These are phyloP conservation scores for Onychomys leucogaster DNA, from an alignment of 2,797 vertebrate species.

Conservation along the genomic window DNA sequence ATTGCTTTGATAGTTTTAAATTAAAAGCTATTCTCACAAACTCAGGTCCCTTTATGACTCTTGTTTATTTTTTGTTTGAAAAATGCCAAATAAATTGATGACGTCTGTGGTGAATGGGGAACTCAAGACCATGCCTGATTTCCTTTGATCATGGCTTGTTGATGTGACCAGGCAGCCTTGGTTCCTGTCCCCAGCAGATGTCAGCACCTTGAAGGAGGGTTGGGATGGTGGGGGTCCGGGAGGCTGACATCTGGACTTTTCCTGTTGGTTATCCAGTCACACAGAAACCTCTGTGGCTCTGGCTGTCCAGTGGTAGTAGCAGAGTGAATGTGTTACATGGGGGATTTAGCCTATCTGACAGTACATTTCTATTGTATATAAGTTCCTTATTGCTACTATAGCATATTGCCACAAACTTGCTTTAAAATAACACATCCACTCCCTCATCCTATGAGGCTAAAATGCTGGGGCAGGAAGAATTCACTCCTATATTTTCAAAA, in stretches of 20 bases:
- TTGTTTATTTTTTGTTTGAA: conserved; percentile 60
- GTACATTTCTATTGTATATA: background rate
- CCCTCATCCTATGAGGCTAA: background rate
- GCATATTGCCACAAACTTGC: background rate
- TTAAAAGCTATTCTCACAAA: conserved; percentile 89
- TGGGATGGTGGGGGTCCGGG: background rate
- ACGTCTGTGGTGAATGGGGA: background rate
- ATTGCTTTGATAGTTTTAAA: conserved; percentile 88
- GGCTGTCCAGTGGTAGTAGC: background rate
- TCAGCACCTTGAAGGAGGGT: background rate
- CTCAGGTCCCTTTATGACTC: conserved; percentile 72
- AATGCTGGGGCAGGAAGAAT: background rate
- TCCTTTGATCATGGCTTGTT: conserved; percentile 6
- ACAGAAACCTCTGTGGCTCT: background rate
- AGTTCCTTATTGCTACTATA: background rate
- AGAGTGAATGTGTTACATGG: background rate
- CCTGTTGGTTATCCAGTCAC: background rate
- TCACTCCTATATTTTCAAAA: too few relatives aligned
- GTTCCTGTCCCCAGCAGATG: background rate
- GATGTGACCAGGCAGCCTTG: background rate
- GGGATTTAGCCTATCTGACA: background rate
- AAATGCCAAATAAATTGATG: background rate
- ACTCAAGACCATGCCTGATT: background rate
- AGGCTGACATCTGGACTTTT: background rate
- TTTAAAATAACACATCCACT: background rate